phyloP scores from a whole-genome alignment of 2,888 invertebrate genomes.

The Geotrupes spiniger region DNA sequence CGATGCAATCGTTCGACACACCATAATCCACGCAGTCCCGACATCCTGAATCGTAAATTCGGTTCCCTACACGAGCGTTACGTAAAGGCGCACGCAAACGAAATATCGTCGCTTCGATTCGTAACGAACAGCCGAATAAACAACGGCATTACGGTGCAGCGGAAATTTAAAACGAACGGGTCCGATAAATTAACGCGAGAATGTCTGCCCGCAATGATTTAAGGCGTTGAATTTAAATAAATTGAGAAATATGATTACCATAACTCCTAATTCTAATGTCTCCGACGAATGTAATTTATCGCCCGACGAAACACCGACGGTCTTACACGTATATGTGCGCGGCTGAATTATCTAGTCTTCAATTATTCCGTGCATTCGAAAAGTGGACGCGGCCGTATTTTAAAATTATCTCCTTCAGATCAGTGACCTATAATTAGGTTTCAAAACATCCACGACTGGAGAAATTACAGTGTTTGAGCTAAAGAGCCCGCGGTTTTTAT shows the following conservation, averaged over 20 bases:
- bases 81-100: no score
- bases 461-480: conserved; percentile 13
- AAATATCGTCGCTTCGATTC: no score
- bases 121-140: no score
- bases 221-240: conserved; percentile 9
- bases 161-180: neutral
- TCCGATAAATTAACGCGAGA: neutral
- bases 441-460: conserved; percentile 13
- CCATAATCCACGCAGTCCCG: no score
- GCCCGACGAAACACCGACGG: neutral
- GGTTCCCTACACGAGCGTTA: no score
- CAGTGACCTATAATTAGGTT: conserved; percentile 18
- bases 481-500: neutral
- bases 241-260: conserved; percentile 17
- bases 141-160: neutral
- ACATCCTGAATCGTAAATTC: no score
- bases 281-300: conserved; percentile 14
- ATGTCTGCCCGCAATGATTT: neutral
- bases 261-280: conserved; percentile 19
- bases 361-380: conserved; percentile 3
- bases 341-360: conserved; percentile 2
- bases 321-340: neutral
- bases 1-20: no score
- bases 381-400: conserved; percentile 10
- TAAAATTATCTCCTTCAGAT: conserved; percentile 16